A percentile compares a stretch with the other conserved stretches of the same genome.
Conservation (phyloP, 2,113 vertebrate species). For the Amia ocellicauda region DNA sequence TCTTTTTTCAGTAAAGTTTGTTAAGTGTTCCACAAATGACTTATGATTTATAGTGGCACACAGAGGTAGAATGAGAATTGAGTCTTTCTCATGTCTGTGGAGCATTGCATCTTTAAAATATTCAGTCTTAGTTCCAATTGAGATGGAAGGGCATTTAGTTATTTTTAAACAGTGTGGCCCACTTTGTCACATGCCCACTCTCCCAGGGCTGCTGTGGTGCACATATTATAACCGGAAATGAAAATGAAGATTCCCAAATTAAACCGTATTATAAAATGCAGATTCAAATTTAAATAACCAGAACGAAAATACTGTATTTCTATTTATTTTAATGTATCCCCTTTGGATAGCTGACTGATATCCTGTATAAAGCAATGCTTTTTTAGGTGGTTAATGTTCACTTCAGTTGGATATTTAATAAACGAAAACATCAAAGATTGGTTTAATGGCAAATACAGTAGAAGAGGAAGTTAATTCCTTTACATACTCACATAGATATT, state of each 20-base stretch:
- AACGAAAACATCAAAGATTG: no score
- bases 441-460: no score
- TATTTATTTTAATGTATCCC: no score
- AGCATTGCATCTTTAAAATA: conserved; percentile 9
- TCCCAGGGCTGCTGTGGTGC: neutral
- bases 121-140: neutral
- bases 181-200: neutral
- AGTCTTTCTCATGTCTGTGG: no score
- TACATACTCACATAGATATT: neutral
- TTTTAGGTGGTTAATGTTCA: no score
- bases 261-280: neutral
- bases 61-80: no score
- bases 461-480: no score
- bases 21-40: no score
- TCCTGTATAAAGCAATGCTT: neutral
- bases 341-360: neutral
- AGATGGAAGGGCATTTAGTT: neutral
- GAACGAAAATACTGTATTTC: neutral
- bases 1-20: no score
- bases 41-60: no score
- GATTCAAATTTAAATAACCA: neutral
- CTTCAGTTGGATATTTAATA: no score
- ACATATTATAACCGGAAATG: neutral
- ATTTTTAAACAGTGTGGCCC: neutral
- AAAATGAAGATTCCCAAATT: neutral